Conservation (phyloP, 2,797 vertebrate genomes). For the Hippopotamyrus pictus region DNA sequence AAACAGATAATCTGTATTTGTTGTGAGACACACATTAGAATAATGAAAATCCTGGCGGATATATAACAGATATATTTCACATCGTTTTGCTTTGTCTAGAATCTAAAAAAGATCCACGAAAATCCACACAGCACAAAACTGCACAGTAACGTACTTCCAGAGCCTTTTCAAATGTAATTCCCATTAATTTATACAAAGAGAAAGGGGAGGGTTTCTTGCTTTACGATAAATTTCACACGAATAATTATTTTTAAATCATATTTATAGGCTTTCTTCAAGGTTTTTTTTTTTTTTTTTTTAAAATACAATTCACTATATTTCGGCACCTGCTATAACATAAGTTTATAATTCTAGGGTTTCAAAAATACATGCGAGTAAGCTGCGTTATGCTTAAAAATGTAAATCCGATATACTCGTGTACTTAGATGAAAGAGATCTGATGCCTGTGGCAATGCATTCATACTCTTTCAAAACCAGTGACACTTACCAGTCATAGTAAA, state of each 20-base stretch:
- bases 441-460: not conserved
- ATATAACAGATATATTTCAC: not conserved
- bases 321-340: not conserved
- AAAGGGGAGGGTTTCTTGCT: constrained; percentile 9
- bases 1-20: not conserved
- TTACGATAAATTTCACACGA: constrained; percentile 14
- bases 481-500: constrained; percentile 93
- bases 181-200: not conserved
- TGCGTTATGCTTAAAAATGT: not conserved
- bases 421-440: not conserved
- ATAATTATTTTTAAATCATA: constrained; percentile 24
- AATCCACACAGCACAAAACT: not conserved
- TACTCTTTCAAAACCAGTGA: not conserved
- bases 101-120: not conserved
- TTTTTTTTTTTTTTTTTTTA: not conserved
- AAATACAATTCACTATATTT: not conserved
- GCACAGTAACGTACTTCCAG: not conserved
- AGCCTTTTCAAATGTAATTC: not conserved
- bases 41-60: not conserved
- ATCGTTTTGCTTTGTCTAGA: not conserved
- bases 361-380: not conserved
- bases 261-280: constrained; percentile 16
- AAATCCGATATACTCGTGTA: not conserved
- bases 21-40: not conserved
- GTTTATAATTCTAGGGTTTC: not conserved